Evolutionary conservation across 2,888 invertebrate genomes (phyloP).

Genomic region (Vesta saturnalis): DNA sequence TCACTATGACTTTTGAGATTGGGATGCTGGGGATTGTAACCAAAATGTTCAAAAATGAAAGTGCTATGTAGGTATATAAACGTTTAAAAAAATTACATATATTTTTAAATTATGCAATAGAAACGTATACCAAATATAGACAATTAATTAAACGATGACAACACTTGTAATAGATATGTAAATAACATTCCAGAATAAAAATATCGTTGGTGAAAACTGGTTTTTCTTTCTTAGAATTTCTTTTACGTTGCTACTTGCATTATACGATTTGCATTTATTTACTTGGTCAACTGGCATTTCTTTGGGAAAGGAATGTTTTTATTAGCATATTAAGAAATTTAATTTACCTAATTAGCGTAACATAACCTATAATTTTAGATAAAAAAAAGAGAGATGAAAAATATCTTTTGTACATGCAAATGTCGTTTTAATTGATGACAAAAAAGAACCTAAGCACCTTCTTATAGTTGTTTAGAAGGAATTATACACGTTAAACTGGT

Average conservation of each 20-base stretch:
- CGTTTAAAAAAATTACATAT: no score
- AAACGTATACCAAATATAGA: neutral
- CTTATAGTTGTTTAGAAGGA: neutral
- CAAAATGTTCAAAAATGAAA: no score
- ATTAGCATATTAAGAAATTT: conserved; percentile 23
- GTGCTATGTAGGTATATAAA: no score
- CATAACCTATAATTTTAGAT: conserved; percentile 20
- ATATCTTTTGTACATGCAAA: conserved; percentile 7
- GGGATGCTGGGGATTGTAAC: no score
- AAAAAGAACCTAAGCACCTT: neutral
- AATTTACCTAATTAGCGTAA: conserved; percentile 15
- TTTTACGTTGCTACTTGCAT: conserved; percentile 33
- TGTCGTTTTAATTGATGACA: conserved; percentile 4
- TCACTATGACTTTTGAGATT: no score
- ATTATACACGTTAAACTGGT: conserved; percentile 13
- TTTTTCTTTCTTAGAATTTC: conserved; percentile 30
- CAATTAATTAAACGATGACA: conserved; percentile 12
- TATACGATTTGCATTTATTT: conserved; percentile 29
- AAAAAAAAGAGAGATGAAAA: conserved; percentile 9
- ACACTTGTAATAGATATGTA: conserved; percentile 29
- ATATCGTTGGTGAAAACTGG: conserved; percentile 26
- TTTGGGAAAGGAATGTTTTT: conserved; percentile 20
- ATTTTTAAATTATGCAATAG: conserved; percentile 2
- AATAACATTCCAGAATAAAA: conserved; percentile 30
- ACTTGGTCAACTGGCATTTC: conserved; percentile 24